Base-by-base conservation (phyloP, 1,140 invertebrate species). In the Heliconius congener region DNA sequence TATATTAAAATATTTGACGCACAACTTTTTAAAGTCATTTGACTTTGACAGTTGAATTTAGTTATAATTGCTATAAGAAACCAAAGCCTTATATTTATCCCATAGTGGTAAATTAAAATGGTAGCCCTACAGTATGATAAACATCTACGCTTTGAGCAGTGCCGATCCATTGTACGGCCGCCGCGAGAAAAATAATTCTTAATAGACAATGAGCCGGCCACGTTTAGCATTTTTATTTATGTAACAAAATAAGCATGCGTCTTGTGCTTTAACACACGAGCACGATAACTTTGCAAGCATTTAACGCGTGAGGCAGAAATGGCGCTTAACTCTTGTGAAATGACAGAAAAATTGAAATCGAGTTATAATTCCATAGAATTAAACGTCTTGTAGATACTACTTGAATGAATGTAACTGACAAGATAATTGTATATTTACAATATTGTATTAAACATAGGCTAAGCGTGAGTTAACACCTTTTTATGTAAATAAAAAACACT, bases 111-210 rank as follows among this genome's bases (percentile, higher is more conserved):
- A 71, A 52, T 55, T 70, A 66, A 39, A 50, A 73, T 78, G 77
- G 76, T 78, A 78, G 78, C 79, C 79, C 80, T 78, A 81, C 80
- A 75, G 81, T 74, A 83, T 81, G 91, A 93, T 93, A 93, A 90
- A 78, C 82, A 92, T 92, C 91, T 82, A 75, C 79, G 81, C 87
- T 92, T 92, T 92, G 91, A 87, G 84, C 82, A 76, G 82, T 82
- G 89, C 90, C 90, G 90, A 87, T 87, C 85, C 88, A 93, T 93
- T 92, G 92, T 92, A 82, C 76, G 73, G 82, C 72, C 83, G 89
- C 88, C 84, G 88, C 88, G 87, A 91, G 88, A 90, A 91, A 93
- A 93, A 86, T 93, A 93, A 91, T 92, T 90, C 92, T 90, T 91
- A 93, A 90, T 93, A 93, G 92, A 93, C 92, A 93, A 93, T 93